phyloP scores from a whole-genome alignment of 2,113 vertebrate genomes.

The Pseudopodoces humilis region DNA sequence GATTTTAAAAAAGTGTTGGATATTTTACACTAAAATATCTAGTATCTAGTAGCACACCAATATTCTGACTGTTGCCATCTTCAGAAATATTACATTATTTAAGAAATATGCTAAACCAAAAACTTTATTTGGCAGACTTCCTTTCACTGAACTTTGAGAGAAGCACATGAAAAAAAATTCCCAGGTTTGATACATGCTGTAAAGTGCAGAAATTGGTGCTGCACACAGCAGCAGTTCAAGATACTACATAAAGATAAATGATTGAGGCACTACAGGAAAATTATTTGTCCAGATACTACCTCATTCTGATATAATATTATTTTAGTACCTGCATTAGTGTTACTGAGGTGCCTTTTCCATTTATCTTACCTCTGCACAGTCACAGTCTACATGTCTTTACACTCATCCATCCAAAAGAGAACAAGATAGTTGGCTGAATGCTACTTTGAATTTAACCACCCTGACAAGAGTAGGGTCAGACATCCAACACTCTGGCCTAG shows the following conservation, averaged over 20 bases:
- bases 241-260: not conserved
- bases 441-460: not conserved
- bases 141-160: not conserved
- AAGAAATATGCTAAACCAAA: not conserved
- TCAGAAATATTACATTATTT: not conserved
- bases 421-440: not conserved
- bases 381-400: not conserved
- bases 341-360: not conserved
- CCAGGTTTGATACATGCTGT: not conserved
- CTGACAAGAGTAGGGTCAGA: not conserved
- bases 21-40: not conserved
- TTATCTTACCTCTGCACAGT: not conserved
- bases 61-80: not conserved
- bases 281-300: not conserved
- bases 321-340: not conserved
- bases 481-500: not conserved
- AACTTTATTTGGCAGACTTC: not conserved
- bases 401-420: not conserved
- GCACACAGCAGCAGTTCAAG: not conserved
- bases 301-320: not conserved
- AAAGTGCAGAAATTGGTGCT: not conserved
- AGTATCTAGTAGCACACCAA: not conserved
- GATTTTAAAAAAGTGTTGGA: not conserved
- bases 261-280: not conserved
- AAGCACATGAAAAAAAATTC: not conserved